Base-by-base conservation (phyloP, 2,797 vertebrate genomes). In the Alca torda region DNA sequence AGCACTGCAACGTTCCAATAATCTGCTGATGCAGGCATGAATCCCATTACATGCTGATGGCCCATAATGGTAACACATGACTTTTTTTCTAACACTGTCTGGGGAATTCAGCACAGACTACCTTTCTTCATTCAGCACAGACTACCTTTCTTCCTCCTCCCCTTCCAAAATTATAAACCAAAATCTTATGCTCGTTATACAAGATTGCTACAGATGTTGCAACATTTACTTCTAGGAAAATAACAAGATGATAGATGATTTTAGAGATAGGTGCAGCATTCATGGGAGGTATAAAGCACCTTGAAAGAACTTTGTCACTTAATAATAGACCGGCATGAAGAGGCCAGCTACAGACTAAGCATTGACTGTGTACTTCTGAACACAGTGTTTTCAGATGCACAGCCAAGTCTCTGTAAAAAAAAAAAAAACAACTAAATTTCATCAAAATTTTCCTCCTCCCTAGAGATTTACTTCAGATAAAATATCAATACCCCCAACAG, bases 11-110 rank as follows among this genome's bases (percentile, higher is more conserved):
- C 30, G 6, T 75, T 83, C 80, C 67, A 90, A 91, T 78, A 93
- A 92, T 90, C 80, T 90, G 90, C 90, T 94, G 95, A 96, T 48
- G 16, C 87, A 16, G 6, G 80, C 87, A 2, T 56, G 69, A 89
- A 79, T 88, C 65, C 91, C 67, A 73, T 64, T 84, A 75, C 72
- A 72, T 14, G 46, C 57, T 11, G 6, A 37, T 35, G 48, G 77
- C 59, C 91, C 11, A 20, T 45, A 75, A 75, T 64, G 35, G 75
- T 35, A 69, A 73, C 3, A 1, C 5, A 24, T 33, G 23, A 70
- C 43, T 5, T 54, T 37, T 45, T 70, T 81, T 31, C 65, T 48
- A 84, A 85, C 35, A 11, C 39, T 59, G 48, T 19, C 82, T 39
- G 24, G 41, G 61, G 72, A 90, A 45, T 41, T 72, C 54, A 70